Percentiles rank a stretch among this genome's conserved stretches.
Conservation (phyloP, 2,113 vertebrate genomes). For the Heteronetta atricapilla region DNA sequence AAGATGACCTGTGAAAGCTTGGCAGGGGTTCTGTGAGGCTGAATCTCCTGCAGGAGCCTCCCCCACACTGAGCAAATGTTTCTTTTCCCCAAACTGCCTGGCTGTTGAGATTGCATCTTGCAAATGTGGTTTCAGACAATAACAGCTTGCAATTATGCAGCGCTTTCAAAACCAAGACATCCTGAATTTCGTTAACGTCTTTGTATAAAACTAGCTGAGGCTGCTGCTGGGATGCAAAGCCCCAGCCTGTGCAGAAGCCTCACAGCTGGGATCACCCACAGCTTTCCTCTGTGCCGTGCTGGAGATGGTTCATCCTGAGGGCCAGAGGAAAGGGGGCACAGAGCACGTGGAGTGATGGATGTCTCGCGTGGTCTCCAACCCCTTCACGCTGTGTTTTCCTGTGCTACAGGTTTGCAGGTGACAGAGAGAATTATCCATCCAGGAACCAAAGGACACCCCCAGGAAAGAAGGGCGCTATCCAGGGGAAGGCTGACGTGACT, state of each 20-base stretch:
- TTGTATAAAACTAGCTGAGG: slow-evolving; percentile 65
- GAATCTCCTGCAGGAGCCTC: slow-evolving; percentile 30
- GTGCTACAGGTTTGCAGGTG: not conserved
- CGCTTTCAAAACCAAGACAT: slow-evolving; percentile 69
- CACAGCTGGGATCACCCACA: slow-evolving; percentile 36
- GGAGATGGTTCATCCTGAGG: not conserved
- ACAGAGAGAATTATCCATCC: not conserved
- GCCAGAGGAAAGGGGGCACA: not conserved
- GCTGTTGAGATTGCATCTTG: slow-evolving; percentile 63
- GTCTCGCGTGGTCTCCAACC: not conserved
- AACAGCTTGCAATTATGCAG: slow-evolving; percentile 73
- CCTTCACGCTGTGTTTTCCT: not conserved
- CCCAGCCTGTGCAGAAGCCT: not conserved
- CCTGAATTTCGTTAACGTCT: slow-evolving; percentile 63
- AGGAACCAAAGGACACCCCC: not conserved
- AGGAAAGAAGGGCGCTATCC: not conserved
- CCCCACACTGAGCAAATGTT: slow-evolving; percentile 43
- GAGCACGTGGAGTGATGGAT: not conserved
- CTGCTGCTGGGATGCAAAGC: slow-evolving; percentile 61
- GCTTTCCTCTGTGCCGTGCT: not conserved
- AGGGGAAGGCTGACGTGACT: not conserved
- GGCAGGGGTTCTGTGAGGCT: not conserved
- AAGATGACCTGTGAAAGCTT: not conserved
- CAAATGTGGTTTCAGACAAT: slow-evolving; percentile 62
- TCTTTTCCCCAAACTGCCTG: slow-evolving; percentile 39